phyloP scores from a whole-genome alignment of 2,113 vertebrate species.

The Microcebus murinus region DNA sequence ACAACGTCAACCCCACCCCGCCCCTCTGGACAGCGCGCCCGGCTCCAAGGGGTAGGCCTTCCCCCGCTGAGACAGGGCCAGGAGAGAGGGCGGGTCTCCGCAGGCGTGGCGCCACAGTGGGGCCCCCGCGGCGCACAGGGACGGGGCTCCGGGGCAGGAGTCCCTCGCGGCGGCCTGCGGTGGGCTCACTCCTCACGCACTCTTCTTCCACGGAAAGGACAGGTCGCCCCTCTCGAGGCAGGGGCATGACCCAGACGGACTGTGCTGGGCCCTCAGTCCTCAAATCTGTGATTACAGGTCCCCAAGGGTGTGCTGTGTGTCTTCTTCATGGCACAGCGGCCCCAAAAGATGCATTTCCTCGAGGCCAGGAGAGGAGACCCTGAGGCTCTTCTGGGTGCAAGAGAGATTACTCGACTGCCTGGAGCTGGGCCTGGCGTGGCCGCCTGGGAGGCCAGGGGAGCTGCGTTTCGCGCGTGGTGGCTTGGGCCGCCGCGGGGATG shows the following conservation, averaged over 20 bases:
- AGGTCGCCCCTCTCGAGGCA: neutral
- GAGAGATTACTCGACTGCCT: neutral
- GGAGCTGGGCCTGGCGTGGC: neutral
- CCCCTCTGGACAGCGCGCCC: neutral
- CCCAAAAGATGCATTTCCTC: neutral
- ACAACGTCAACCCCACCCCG: neutral
- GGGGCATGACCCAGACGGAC: neutral
- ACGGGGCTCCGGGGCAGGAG: neutral
- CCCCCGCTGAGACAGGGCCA: accelerated
- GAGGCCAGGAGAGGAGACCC: neutral
- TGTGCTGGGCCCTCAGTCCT: neutral
- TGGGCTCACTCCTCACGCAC: neutral
- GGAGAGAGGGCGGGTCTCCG: neutral
- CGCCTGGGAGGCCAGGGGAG: neutral
- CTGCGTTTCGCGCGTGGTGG: neutral
- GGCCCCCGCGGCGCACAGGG: neutral
- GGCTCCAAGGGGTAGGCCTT: too few species aligned
- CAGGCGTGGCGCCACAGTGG: neutral
- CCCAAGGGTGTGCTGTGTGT: neutral
- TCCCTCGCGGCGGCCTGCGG: neutral
- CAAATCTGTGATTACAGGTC: neutral
- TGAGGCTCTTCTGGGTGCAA: neutral
- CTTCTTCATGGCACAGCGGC: neutral
- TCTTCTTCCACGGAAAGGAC: neutral
- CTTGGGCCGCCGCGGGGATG: neutral